Base-by-base conservation (phyloP, 1,140 invertebrate species). In the Drosophila bocki region DNA sequence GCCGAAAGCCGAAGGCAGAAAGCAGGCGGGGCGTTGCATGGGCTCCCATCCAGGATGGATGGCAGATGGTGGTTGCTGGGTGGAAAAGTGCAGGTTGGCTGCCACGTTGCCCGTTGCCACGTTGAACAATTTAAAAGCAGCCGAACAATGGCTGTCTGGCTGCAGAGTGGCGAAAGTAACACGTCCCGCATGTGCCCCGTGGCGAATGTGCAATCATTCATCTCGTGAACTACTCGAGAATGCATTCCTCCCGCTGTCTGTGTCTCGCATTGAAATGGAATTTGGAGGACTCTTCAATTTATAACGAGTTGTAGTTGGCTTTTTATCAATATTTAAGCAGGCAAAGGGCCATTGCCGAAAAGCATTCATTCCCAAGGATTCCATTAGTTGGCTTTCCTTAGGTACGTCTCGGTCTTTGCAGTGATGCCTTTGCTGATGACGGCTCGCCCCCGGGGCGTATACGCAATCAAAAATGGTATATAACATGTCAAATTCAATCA, bases 401-500 rank as follows among this genome's bases (percentile, higher is more conserved):
- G 35, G 26, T 51, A 29, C 47, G 7, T 3, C 35, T 56, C 12
- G 35, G 17, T 42, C 47, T 33, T 7, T 13, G 8, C 13, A 6
- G 8, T 26, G 33, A 19, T 42, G 53, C 42, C 35, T 51, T 42
- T 47, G 44, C 32, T 39, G 80, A 84, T 64, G 75, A 77, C 37
- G 64, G 74, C 22, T 53, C 26, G 35, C 71, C 77, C 74, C 59
- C 59, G 50, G 67, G 75, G 78, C 85, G 78, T 70, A 82, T 90
- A 82, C 75, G 79, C 85, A 88, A 88, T 88, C 85, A 88, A 79
- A 88, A 85, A 90, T 80, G 51, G 80, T 80, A 80, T 88, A 88
- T 90, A 78, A 85, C 72, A 90, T 88, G 75, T 85, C 85, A 82
- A 85, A 90, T 85, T 90, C 85, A 90, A 90, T 90, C 85, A 90